Conservation (phyloP, 2,113 vertebrate species). For the Caranx melampygus region DNA sequence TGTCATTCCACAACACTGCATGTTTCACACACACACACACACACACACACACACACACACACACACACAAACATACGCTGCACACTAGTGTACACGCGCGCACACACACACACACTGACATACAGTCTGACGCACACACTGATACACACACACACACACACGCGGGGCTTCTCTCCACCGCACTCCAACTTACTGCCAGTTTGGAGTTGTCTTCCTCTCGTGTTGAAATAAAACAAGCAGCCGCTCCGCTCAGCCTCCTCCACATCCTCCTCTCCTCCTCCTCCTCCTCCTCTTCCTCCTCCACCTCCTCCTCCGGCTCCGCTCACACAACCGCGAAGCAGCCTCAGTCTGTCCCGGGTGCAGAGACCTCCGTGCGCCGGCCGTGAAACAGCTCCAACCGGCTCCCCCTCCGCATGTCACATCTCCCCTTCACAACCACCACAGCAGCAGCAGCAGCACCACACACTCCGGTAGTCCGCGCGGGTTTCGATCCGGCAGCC, state of each 20-base stretch:
- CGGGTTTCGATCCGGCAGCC: slow-evolving; percentile 25
- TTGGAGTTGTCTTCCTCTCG: slow-evolving; percentile 86
- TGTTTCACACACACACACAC: slow-evolving; percentile 54
- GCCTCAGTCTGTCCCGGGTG: slow-evolving; percentile 31
- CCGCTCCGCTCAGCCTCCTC: slow-evolving; percentile 58
- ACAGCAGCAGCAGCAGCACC: too few species aligned
- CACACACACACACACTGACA: slow-evolving; percentile 32
- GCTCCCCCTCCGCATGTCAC: background rate
- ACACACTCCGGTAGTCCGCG: slow-evolving; percentile 55
- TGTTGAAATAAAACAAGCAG: slow-evolving; percentile 82
- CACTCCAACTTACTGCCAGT: slow-evolving; percentile 89
- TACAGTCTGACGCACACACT: slow-evolving; percentile 19
- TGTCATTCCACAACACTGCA: slow-evolving; percentile 76
- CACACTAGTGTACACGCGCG: slow-evolving; percentile 5
- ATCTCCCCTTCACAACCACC: background rate
- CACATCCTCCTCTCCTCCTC: slow-evolving; percentile 43
- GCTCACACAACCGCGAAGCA: background rate
- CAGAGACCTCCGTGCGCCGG: slow-evolving; percentile 35
- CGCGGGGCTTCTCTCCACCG: slow-evolving; percentile 64
- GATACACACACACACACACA: slow-evolving; percentile 26
- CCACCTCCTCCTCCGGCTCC: slow-evolving; percentile 6
- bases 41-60: slow-evolving; percentile 31
- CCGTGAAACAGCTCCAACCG: slow-evolving; percentile 8
- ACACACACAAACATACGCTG: slow-evolving; percentile 40
- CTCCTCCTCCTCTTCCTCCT: slow-evolving; percentile 43